These are phyloP conservation scores for Crotalus horridus DNA, from an alignment of 2,113 vertebrate species.

Conservation along the genomic window DNA sequence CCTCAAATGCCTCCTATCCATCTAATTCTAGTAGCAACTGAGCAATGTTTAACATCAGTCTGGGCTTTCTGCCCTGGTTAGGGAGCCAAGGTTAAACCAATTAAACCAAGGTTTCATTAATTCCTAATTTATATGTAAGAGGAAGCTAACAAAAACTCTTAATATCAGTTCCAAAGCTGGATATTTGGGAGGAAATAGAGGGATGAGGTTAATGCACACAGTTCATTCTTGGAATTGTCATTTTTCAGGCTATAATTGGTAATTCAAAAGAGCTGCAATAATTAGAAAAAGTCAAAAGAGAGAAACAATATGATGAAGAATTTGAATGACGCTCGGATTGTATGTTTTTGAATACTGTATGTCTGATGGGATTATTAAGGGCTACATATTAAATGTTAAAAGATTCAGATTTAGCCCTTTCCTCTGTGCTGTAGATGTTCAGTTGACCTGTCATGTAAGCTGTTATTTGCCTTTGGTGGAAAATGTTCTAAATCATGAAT, in stretches of 20 bases:
- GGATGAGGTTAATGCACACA: background rate
- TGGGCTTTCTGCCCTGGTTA: background rate
- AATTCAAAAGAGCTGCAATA: background rate
- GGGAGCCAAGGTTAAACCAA: background rate
- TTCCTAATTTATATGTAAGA: background rate
- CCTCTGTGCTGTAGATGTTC: background rate
- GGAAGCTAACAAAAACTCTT: background rate
- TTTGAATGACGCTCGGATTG: background rate
- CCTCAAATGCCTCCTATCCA: too few relatives aligned
- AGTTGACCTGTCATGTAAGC: background rate
- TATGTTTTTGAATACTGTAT: background rate
- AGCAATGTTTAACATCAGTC: background rate
- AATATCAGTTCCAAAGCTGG: background rate
- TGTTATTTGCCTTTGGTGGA: background rate
- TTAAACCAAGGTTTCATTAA: background rate
- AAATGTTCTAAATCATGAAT: background rate
- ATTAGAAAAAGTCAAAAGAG: background rate
- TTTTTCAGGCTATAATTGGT: background rate
- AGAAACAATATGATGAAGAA: background rate
- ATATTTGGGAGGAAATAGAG: background rate
- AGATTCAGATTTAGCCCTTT: background rate
- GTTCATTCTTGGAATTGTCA: background rate
- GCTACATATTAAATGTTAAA: background rate
- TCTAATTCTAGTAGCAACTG: too few relatives aligned
- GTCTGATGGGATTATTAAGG: background rate